These are phyloP conservation scores for Siniperca scherzeri DNA, from an alignment of 2,797 vertebrate species.

Conservation along the genomic window DNA sequence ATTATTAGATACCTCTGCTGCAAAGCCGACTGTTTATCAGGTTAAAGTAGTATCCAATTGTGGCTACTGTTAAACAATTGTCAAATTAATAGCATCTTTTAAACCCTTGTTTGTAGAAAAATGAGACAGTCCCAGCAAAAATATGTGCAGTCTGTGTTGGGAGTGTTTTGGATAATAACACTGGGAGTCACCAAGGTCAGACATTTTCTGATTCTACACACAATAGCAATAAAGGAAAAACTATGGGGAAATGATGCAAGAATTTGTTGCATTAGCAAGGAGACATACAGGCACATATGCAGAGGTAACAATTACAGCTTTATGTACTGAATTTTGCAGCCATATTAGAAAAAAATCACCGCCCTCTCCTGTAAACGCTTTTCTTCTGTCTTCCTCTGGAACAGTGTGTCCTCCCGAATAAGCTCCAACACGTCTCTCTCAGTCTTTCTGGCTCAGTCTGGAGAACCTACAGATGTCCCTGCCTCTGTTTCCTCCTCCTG, in stretches of 20 bases:
- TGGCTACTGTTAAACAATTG: not conserved
- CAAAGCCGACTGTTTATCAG: not conserved
- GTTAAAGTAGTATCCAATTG: not conserved
- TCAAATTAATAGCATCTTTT: not conserved
- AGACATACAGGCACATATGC: not conserved
- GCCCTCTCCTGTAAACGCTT: conserved; percentile 10
- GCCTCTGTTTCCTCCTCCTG: conserved; percentile 66
- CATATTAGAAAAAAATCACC: not conserved
- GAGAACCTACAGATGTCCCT: conserved; percentile 59
- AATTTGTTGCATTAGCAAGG: no score
- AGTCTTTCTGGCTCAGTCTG: conserved; percentile 40
- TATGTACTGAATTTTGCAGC: not conserved
- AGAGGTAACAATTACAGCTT: not conserved
- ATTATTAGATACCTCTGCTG: not conserved
- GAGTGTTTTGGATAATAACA: conserved; percentile 9
- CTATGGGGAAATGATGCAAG: no score
- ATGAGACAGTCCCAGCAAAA: not conserved
- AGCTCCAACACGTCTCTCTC: conserved; percentile 50
- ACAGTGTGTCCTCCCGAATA: conserved; percentile 32
- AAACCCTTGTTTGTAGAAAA: not conserved
- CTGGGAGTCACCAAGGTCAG: conserved; percentile 19
- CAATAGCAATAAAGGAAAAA: no score
- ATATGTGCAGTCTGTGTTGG: not conserved
- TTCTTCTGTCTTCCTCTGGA: conserved; percentile 36
- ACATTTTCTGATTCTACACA: conserved; percentile 20